These are phyloP conservation scores for Sinodicranocentrus sp. DNA, from an alignment of 2,888 invertebrate genomes.

Conservation along the genomic window DNA sequence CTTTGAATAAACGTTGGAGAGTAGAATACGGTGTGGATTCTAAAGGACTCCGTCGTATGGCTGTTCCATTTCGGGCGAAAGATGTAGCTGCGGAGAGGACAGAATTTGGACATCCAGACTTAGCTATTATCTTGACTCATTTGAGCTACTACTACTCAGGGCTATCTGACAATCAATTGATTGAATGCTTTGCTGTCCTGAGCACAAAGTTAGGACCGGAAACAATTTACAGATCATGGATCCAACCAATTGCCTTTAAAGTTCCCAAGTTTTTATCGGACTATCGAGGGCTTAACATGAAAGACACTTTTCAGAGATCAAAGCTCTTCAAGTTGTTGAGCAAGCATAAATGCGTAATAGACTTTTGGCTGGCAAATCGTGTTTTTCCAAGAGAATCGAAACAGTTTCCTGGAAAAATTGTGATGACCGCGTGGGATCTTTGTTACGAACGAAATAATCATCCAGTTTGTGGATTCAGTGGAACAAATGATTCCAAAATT, in stretches of 20 bases:
- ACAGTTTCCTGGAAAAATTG: slow-evolving; percentile 62
- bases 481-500: slow-evolving; percentile 63
- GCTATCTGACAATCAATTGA: slow-evolving; percentile 57
- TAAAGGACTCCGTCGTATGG: slow-evolving; percentile 50
- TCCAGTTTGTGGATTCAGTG: slow-evolving; percentile 59
- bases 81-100: slow-evolving; percentile 72
- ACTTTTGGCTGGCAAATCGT: slow-evolving; percentile 54
- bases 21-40: slow-evolving; percentile 73
- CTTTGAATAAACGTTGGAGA: slow-evolving; percentile 71
- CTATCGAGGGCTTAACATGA: slow-evolving; percentile 32
- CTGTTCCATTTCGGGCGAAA: slow-evolving; percentile 71
- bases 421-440: slow-evolving; percentile 65
- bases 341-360: slow-evolving; percentile 44
- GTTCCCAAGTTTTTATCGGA: slow-evolving; percentile 3
- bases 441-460: slow-evolving; percentile 2
- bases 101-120: slow-evolving; percentile 73
- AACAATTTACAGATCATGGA: slow-evolving; percentile 33
- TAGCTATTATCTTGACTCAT: slow-evolving; percentile 71
- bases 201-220: neutral
- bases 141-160: slow-evolving; percentile 74
- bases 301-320: slow-evolving; percentile 34
- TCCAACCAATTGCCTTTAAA: slow-evolving; percentile 1
- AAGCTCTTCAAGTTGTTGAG: slow-evolving; percentile 35
- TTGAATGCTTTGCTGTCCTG: slow-evolving; percentile 54
- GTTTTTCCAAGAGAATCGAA: slow-evolving; percentile 59